phyloP scores from a whole-genome alignment of 2,888 invertebrate species.

The Aspidiotus rigidus region DNA sequence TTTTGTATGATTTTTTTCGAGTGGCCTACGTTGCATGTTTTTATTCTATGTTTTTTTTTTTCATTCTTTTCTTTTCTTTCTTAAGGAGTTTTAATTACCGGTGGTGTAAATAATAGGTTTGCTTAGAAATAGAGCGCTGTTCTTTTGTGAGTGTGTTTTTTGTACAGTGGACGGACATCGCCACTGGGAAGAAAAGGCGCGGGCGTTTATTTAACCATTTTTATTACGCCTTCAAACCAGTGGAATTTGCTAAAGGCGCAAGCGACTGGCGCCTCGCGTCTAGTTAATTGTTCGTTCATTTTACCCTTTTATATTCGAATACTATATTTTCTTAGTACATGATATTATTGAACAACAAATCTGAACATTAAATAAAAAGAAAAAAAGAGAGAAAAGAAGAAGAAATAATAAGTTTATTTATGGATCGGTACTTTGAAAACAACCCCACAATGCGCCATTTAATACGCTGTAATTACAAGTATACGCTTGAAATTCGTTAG shows the following conservation, averaged over 20 bases:
- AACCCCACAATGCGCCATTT: too few species aligned
- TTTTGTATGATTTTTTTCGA: too few species aligned
- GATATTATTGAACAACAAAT: too few species aligned
- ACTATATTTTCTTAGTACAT: too few species aligned
- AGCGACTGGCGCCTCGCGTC: constrained; percentile 28
- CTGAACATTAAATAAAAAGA: too few species aligned
- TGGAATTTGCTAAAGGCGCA: constrained; percentile 30
- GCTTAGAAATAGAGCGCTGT: background rate
- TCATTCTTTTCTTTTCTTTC: background rate
- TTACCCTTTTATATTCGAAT: constrained; percentile 9
- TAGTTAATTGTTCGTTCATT: constrained; percentile 23
- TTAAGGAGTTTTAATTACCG: constrained; percentile 31
- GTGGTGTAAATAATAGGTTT: constrained; percentile 29
- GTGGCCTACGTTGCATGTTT: too few species aligned
- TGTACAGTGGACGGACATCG: constrained; percentile 17
- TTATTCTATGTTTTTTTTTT: too few species aligned
- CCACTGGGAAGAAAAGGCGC: constrained; percentile 23
- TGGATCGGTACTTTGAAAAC: too few species aligned
- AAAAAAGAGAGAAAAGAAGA: too few species aligned
- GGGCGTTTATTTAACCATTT: constrained; percentile 30
- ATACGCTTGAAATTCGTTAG: too few species aligned
- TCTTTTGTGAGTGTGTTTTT: constrained; percentile 4
- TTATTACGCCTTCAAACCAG: constrained; percentile 31
- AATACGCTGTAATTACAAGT: too few species aligned
- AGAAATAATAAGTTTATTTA: too few species aligned